Percentiles rank a stretch among this genome's conserved stretches.
Evolutionary conservation across 2,113 vertebrate species (phyloP).

Genomic region (Nycticebus coucang): DNA sequence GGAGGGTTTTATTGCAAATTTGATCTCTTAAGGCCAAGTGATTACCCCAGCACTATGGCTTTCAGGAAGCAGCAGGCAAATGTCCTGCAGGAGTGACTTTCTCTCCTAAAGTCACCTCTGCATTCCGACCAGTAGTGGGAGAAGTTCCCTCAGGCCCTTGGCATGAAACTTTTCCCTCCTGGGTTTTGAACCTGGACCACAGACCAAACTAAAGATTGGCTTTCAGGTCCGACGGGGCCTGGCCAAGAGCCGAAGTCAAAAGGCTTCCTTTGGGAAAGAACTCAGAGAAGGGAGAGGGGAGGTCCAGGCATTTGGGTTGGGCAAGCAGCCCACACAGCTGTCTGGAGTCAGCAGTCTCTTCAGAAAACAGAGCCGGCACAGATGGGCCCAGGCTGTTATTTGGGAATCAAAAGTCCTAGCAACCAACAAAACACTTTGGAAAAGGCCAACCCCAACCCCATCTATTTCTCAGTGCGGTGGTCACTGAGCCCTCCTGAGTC

Average conservation of each 20-base stretch:
- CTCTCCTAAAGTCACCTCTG: background rate
- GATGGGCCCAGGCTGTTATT: slow-evolving; percentile 82
- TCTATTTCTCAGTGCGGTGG: slow-evolving; percentile 5
- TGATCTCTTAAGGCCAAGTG: background rate
- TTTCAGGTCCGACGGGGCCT: slow-evolving; percentile 11
- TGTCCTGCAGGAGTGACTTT: background rate
- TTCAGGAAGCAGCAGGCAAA: slow-evolving; percentile 1
- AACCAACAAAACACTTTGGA: slow-evolving; percentile 77
- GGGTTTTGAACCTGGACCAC: background rate
- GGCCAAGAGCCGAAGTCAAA: background rate
- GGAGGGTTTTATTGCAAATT: background rate
- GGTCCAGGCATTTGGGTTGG: background rate
- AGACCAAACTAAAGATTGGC: background rate
- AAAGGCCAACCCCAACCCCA: slow-evolving; percentile 57
- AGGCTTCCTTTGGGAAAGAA: slow-evolving; percentile 42
- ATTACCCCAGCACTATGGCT: background rate
- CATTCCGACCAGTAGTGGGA: background rate
- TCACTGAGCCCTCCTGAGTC: background rate
- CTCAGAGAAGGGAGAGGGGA: background rate
- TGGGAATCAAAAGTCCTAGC: slow-evolving; percentile 84
- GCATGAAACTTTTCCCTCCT: background rate
- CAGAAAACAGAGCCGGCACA: slow-evolving; percentile 63
- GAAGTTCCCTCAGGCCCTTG: background rate
- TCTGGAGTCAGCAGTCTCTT: slow-evolving; percentile 67
- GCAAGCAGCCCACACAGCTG: slow-evolving; percentile 51